These are phyloP conservation scores for Hololepta plana DNA, from an alignment of 2,888 invertebrate genomes.

Conservation along the genomic window DNA sequence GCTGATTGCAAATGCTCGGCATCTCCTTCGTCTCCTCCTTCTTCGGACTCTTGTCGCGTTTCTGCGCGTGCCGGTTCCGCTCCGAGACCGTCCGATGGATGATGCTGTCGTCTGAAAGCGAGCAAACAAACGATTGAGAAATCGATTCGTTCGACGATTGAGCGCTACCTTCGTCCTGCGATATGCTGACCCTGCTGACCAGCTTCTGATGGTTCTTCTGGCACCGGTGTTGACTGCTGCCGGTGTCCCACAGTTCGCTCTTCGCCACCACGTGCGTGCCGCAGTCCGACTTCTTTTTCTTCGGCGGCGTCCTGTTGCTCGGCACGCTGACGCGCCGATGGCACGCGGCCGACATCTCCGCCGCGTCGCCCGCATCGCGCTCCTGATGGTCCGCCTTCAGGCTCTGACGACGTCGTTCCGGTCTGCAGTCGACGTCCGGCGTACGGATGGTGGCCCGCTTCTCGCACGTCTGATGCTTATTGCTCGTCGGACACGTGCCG, in stretches of 20 bases:
- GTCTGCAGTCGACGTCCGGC: slow-evolving; percentile 6
- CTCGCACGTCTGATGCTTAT: slow-evolving; percentile 4
- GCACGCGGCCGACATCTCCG: no score
- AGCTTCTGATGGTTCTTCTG: slow-evolving; percentile 8
- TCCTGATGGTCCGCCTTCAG: no score
- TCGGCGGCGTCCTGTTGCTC: slow-evolving; percentile 22
- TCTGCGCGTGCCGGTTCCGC: slow-evolving; percentile 21
- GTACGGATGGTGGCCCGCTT: no score
- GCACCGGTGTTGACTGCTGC: slow-evolving; percentile 13
- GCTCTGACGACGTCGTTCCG: slow-evolving; percentile 10
- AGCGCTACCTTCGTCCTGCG: slow-evolving; percentile 9
- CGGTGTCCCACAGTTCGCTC: slow-evolving; percentile 29
- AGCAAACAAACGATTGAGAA: no score
- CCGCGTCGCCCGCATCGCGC: slow-evolving; percentile 7
- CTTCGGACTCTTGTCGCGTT: slow-evolving; percentile 20
- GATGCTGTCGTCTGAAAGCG: slow-evolving; percentile 18
- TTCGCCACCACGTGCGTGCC: slow-evolving; percentile 27
- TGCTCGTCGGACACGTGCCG: no score
- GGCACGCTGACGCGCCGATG: slow-evolving; percentile 20
- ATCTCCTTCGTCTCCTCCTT: slow-evolving; percentile 13
- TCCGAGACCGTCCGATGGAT: slow-evolving; percentile 26
- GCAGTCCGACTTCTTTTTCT: slow-evolving; percentile 30
- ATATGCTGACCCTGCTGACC: slow-evolving; percentile 9
- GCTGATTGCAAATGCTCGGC: slow-evolving; percentile 25
- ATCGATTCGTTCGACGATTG: no score